These are phyloP conservation scores for Megaleporinus macrocephalus DNA, from an alignment of 2,113 vertebrate genomes.

Conservation along the genomic window DNA sequence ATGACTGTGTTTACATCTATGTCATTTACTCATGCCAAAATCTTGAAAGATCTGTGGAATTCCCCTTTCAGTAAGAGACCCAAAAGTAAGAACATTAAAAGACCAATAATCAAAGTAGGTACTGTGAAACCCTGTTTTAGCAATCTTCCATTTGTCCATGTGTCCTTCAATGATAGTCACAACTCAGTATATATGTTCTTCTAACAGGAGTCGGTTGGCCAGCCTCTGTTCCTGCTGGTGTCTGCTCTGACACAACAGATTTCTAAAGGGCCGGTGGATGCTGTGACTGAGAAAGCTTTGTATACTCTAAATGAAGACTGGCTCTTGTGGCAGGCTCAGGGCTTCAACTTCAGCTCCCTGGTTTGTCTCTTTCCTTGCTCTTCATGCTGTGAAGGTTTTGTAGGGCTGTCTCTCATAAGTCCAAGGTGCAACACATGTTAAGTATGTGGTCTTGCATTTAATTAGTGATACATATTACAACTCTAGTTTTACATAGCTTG, in stretches of 20 bases:
- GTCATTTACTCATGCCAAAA: too few species aligned
- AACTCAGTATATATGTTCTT: slow-evolving; percentile 2
- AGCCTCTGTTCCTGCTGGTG: slow-evolving; percentile 89
- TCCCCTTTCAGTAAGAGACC: too few species aligned
- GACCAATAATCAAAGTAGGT: too few species aligned
- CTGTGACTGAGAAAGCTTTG: slow-evolving; percentile 90
- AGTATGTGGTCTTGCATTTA: background rate
- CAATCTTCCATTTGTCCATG: too few species aligned
- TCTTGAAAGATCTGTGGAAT: too few species aligned
- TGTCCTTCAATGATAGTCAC: too few species aligned
- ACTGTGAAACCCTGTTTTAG: too few species aligned
- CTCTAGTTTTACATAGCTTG: too few species aligned
- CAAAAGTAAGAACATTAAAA: too few species aligned
- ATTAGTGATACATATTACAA: background rate
- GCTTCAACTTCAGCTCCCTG: slow-evolving; percentile 89
- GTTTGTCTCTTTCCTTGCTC: slow-evolving; percentile 70
- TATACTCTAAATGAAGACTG: slow-evolving; percentile 96
- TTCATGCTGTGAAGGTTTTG: background rate
- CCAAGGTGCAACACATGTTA: background rate
- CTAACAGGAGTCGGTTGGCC: slow-evolving; percentile 89
- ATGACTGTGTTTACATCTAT: too few species aligned
- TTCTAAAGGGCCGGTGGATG: slow-evolving; percentile 91
- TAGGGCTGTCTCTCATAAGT: background rate
- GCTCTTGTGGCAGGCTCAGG: slow-evolving; percentile 93
- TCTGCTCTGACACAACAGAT: slow-evolving; percentile 91